These are phyloP conservation scores for Thysanoteuthis rhombus DNA, from an alignment of 2,888 invertebrate genomes.

Conservation along the genomic window DNA sequence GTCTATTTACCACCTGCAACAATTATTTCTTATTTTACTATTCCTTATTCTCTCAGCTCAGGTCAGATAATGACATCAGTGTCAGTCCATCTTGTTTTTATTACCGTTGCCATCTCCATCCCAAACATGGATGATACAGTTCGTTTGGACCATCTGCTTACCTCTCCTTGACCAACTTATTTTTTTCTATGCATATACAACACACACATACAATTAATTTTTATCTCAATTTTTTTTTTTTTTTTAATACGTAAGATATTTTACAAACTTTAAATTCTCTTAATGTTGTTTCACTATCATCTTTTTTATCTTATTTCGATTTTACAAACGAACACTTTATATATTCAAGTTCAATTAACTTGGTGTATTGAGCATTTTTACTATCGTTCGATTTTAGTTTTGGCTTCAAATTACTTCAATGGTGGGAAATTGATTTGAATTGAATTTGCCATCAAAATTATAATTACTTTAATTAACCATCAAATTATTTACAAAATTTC, in stretches of 20 bases:
- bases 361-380: background rate
- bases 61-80: background rate
- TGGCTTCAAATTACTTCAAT: background rate
- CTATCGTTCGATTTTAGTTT: background rate
- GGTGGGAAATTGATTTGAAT: background rate
- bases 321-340: no score
- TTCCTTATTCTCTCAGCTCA: background rate
- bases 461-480: background rate
- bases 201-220: background rate
- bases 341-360: background rate
- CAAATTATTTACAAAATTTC: background rate
- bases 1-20: background rate
- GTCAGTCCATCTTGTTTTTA: background rate
- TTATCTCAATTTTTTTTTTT: background rate
- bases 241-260: background rate
- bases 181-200: background rate
- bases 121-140: background rate
- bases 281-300: no score
- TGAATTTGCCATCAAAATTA: background rate
- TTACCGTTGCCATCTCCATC: background rate
- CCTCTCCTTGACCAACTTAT: background rate
- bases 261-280: no score
- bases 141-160: background rate
- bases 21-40: background rate
- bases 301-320: no score